Base-by-base conservation (phyloP, 2,797 vertebrate species). In the Cryptoprocta ferox region DNA sequence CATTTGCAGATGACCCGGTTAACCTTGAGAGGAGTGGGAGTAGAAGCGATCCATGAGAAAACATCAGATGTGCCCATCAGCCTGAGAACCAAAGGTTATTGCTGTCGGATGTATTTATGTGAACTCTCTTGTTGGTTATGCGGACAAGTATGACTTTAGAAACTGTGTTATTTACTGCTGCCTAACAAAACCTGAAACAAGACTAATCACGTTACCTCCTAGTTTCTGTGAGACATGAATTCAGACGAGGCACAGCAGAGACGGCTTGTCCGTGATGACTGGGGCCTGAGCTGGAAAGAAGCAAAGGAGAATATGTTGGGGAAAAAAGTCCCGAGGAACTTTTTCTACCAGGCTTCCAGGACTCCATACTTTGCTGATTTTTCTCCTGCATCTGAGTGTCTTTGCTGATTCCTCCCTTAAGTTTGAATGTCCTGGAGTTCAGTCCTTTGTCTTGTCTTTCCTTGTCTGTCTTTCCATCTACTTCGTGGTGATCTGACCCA, bases 161-260 rank as follows among this genome's bases (percentile, higher is more conserved):
- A 80, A 80, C 16, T 50, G 24, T 93, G 28, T 70, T 82, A 63
- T 68, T 81, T 76, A 24, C 68, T 82, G n/a, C 24, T 84, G 45
- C 39, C n/a, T 37, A 71, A 73, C 10, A 84, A 79, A 88, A 95
- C n/a, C 63, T 94, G 48, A 94, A 95, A 32, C 42, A 35, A n/a
- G 16, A 61, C 30, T 86, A 79, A 68, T 73, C 26, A 11, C 66
- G 35, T 48, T 63, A 2, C 48, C 26, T 94, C 78, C 71, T 48
- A 21, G 19, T 42, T 84, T 78, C 78, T 79, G 3, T 93, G 70
- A 73, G 63, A 83, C 10, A 18, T 37, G 65, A 75, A 85, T 89
- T 94, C 78, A 66, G 30, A 61, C 35, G 30, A 24, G 24, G 66
- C 32, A 3, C 9, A 32, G 5, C 45, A 50, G 10, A 4, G 39